Conservation (phyloP, 2,113 vertebrate genomes). For the Alaudala cheleensis region DNA sequence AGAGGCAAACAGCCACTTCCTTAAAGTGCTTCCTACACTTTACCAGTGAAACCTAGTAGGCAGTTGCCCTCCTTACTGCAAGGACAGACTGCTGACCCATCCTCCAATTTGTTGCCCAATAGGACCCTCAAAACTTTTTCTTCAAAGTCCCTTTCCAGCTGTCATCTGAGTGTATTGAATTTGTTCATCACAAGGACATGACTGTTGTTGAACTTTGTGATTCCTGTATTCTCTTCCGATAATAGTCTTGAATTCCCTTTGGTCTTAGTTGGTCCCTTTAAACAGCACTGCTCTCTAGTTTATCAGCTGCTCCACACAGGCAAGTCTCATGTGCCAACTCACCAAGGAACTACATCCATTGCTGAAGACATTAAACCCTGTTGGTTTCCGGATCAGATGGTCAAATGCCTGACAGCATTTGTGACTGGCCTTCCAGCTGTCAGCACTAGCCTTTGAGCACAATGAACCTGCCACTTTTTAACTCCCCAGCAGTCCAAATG, state of each 20-base stretch:
- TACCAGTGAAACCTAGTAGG: background rate
- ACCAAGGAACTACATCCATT: background rate
- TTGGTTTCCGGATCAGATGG: background rate
- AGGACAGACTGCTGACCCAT: background rate
- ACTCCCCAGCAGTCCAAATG: background rate
- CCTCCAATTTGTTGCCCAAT: background rate
- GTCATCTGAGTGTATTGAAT: background rate
- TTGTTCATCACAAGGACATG: background rate
- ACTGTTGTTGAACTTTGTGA: background rate
- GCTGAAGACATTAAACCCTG: background rate
- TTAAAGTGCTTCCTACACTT: background rate
- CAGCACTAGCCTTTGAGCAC: background rate
- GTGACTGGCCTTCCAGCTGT: background rate
- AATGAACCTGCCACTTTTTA: background rate
- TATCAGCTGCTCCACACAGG: background rate
- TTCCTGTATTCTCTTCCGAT: background rate
- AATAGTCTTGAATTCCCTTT: background rate
- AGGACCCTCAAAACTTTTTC: background rate
- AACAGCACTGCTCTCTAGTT: background rate
- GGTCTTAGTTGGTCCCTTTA: background rate
- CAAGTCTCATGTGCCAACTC: background rate
- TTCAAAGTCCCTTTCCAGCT: background rate
- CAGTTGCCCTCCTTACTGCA: background rate
- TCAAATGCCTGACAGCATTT: background rate
- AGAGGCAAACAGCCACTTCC: background rate